A percentile compares a stretch with the other conserved stretches of the same genome.
phyloP scores from a whole-genome alignment of 2,888 invertebrate genomes.

The Nomada hirtipes region DNA sequence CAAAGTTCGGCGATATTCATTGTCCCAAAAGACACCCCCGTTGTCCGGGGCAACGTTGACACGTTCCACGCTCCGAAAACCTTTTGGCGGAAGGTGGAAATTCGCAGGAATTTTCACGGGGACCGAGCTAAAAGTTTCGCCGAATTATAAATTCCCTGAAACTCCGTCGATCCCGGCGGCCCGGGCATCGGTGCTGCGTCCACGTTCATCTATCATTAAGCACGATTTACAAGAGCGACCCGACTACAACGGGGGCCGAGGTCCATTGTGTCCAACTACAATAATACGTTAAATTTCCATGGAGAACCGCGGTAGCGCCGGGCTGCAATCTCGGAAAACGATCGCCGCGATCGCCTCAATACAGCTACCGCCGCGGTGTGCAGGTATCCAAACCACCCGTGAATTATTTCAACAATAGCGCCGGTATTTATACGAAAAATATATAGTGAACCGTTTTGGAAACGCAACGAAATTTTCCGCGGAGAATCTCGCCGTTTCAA shows the following conservation, averaged over 20 bases:
- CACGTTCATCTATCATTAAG: slow-evolving; percentile 21
- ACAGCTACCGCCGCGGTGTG: too few species aligned
- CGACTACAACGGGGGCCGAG: not conserved
- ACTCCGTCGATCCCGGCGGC: slow-evolving; percentile 1
- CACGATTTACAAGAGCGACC: slow-evolving; percentile 18
- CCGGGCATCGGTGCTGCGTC: not conserved
- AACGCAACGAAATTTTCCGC: too few species aligned
- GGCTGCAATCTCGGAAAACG: slow-evolving; percentile 16
- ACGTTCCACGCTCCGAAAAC: not conserved
- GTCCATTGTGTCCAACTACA: slow-evolving; percentile 12
- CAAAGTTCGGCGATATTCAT: not conserved
- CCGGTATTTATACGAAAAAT: too few species aligned
- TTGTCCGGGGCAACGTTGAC: not conserved
- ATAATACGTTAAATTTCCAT: slow-evolving; percentile 26
- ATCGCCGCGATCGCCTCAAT: slow-evolving; percentile 8
- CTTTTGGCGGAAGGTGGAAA: not conserved
- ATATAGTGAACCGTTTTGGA: too few species aligned
- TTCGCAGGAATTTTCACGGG: not conserved
- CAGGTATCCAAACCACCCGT: too few species aligned
- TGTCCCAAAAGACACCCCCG: not conserved
- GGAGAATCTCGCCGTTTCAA: not conserved
- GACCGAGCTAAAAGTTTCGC: slow-evolving; percentile 22
- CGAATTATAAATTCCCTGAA: slow-evolving; percentile 18
- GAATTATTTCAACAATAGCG: too few species aligned
- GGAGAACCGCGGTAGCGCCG: not conserved